Conservation (phyloP, 92 coral and sea anemone genomes). For the Phymanthus crucifer region DNA sequence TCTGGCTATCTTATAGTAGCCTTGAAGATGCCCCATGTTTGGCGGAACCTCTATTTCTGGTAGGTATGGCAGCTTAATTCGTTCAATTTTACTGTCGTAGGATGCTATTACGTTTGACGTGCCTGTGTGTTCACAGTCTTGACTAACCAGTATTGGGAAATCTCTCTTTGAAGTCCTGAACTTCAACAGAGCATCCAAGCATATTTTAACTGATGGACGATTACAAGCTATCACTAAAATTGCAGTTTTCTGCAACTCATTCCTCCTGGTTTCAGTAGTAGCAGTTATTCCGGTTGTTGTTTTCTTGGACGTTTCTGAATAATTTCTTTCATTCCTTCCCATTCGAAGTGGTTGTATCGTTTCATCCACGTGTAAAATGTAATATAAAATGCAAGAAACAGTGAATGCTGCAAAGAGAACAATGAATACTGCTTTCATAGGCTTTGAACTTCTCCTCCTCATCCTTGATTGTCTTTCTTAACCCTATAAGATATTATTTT, state of each 20-base stretch:
- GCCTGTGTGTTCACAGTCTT: constrained; percentile 80
- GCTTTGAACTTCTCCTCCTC: constrained; percentile 11
- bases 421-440: constrained; percentile 16
- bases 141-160: constrained; percentile 90
- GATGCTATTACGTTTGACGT: constrained; percentile 61
- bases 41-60: constrained; percentile 63
- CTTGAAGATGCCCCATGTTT: constrained; percentile 47
- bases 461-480: background rate
- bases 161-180: constrained; percentile 52
- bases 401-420: background rate
- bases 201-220: constrained; percentile 78
- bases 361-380: background rate
- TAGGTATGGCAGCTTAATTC: constrained; percentile 77
- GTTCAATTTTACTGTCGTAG: constrained; percentile 56
- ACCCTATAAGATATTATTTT: background rate
- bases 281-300: background rate
- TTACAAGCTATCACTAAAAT: constrained; percentile 89
- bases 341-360: background rate
- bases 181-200: constrained; percentile 72
- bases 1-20: constrained; percentile 85
- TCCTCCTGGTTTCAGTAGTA: background rate
- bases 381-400: background rate
- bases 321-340: background rate
- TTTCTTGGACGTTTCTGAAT: background rate
- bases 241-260: constrained; percentile 30